Conservation (phyloP, 1,140 invertebrate species). For the Brachionus paranguensis region DNA sequence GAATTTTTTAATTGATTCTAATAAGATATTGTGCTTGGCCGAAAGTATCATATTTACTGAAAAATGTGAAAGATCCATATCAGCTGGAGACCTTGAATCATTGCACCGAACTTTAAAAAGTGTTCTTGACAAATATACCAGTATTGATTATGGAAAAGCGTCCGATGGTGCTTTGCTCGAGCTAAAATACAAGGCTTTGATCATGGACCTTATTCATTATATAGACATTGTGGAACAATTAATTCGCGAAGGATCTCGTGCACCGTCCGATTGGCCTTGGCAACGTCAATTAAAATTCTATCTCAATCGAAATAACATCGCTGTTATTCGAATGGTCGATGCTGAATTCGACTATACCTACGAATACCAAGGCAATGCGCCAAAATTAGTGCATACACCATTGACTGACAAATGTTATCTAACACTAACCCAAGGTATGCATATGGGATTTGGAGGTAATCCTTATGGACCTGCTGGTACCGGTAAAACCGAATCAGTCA, state of each 20-base stretch:
- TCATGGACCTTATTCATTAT: conserved; percentile 87
- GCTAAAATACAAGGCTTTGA: conserved; percentile 66
- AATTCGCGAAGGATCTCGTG: conserved; percentile 63
- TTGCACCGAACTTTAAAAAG: conserved; percentile 56
- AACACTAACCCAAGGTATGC: conserved; percentile 86
- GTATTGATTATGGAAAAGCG: conserved; percentile 44
- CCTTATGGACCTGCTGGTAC: conserved; percentile 97
- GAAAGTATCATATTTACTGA: conserved; percentile 72
- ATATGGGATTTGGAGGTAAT: conserved; percentile 91
- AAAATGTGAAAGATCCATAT: conserved; percentile 70
- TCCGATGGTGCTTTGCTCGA: conserved; percentile 50
- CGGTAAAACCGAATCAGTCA: conserved; percentile 94
- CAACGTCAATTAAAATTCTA: conserved; percentile 76
- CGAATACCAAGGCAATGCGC: conserved; percentile 89
- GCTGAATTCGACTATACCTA: conserved; percentile 90
- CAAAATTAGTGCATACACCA: conserved; percentile 83
- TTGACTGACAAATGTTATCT: conserved; percentile 91
- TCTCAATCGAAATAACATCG: conserved; percentile 54
- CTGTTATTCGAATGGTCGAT: conserved; percentile 66
- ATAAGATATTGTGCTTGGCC: conserved; percentile 66
- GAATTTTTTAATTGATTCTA: conserved; percentile 12
- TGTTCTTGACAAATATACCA: conserved; percentile 65
- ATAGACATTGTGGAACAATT: conserved; percentile 73
- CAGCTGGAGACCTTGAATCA: conserved; percentile 60
- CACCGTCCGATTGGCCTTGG: conserved; percentile 78